phyloP scores from a whole-genome alignment of 2,888 invertebrate species.

The Pseudoips prasinana region DNA sequence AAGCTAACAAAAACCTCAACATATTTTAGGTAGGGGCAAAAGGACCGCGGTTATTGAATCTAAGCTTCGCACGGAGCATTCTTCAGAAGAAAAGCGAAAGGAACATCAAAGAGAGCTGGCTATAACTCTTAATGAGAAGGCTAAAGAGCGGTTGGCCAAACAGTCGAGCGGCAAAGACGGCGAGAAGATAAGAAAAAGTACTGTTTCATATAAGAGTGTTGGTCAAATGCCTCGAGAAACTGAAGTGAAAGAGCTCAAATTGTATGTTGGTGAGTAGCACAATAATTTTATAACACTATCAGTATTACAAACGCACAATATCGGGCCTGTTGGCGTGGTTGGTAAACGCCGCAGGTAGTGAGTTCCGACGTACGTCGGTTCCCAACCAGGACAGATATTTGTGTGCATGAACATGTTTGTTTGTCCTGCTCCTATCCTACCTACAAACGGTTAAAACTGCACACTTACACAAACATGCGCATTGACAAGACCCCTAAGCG shows the following conservation, averaged over 20 bases:
- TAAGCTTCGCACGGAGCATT: conserved; percentile 95
- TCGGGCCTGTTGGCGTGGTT: too few relatives aligned
- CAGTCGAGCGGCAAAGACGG: conserved; percentile 92
- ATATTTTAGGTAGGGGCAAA: conserved; percentile 84
- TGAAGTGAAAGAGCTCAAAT: conserved; percentile 95
- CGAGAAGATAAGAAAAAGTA: conserved; percentile 95
- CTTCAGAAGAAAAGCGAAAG: conserved; percentile 98
- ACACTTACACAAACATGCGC: too few relatives aligned
- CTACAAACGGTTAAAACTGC: too few relatives aligned
- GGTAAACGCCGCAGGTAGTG: too few relatives aligned
- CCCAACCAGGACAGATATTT: too few relatives aligned
- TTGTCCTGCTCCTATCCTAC: too few relatives aligned
- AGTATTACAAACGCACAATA: too few relatives aligned
- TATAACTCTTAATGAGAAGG: conserved; percentile 94
- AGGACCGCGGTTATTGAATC: conserved; percentile 96
- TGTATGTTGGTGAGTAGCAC: conserved; percentile 91
- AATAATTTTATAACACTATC: neutral
- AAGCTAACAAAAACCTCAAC: too few relatives aligned
- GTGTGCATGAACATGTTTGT: too few relatives aligned
- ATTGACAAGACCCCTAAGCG: too few relatives aligned
- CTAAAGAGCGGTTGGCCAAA: conserved; percentile 94
- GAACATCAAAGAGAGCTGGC: conserved; percentile 98
- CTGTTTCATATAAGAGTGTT: conserved; percentile 95
- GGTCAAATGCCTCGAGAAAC: conserved; percentile 96
- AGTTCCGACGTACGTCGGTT: too few relatives aligned